Percentiles rank a stretch among this genome's conserved stretches.
Conservation (phyloP, 2,888 invertebrate genomes). For the Melanostoma scalare region DNA sequence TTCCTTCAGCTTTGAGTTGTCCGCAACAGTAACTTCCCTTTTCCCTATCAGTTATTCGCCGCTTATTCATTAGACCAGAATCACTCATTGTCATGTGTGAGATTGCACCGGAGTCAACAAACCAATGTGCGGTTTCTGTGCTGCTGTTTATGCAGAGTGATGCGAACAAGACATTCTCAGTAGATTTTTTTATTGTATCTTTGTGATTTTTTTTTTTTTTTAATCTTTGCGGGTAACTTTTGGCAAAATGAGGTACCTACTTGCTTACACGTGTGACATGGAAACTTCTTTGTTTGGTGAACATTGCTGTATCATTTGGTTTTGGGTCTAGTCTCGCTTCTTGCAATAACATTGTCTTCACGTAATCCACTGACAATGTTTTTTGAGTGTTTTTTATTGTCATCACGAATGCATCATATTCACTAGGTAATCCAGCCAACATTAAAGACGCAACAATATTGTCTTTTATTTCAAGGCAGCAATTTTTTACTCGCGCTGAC, state of each 20-base stretch:
- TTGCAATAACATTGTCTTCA: slow-evolving; percentile 55
- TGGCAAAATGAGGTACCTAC: not conserved
- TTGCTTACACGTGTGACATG: slow-evolving; percentile 31
- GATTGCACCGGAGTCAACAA: too few relatives aligned
- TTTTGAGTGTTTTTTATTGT: slow-evolving; percentile 63
- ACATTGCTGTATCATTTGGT: not conserved
- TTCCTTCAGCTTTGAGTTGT: slow-evolving; percentile 19
- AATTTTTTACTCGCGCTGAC: slow-evolving; percentile 27
- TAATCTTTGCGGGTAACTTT: slow-evolving; percentile 16
- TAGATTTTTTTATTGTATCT: not conserved
- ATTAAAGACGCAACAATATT: slow-evolving; percentile 55
- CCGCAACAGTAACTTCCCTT: slow-evolving; percentile 23
- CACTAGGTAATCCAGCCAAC: slow-evolving; percentile 62
- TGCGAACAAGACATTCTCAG: too few relatives aligned
- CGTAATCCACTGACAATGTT: slow-evolving; percentile 49
- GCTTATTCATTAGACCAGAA: slow-evolving; percentile 7
- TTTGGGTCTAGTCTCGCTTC: slow-evolving; percentile 53
- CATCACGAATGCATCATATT: slow-evolving; percentile 53
- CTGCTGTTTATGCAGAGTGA: too few relatives aligned
- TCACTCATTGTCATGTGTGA: too few relatives aligned
- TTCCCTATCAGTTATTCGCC: slow-evolving; percentile 2
- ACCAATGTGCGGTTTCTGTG: too few relatives aligned
- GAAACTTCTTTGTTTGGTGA: slow-evolving; percentile 5
- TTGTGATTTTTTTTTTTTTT: too few relatives aligned
- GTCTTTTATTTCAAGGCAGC: slow-evolving; percentile 52